Base-by-base conservation (phyloP, 1,140 invertebrate species). In the Nasonia longicornis region DNA sequence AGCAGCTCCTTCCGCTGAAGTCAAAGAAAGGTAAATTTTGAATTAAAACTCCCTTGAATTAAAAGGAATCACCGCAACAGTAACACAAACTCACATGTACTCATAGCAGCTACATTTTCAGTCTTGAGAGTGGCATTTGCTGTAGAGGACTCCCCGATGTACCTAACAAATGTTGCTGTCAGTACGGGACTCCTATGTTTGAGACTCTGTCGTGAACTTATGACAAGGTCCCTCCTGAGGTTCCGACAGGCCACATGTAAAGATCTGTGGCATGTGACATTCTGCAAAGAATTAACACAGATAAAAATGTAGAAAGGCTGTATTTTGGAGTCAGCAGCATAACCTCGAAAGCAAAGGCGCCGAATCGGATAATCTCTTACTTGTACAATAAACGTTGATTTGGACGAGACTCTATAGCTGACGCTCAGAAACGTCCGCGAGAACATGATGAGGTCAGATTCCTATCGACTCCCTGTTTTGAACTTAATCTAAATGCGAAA, bases 401-500 rank as follows among this genome's bases (percentile, higher is more conserved):
- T 79, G 14, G 77, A 2, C 8, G 66, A 70, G 6, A 76, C 14
- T n/a, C 63, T 35, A 48, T n/a, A 63, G 12, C 22, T 69, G n/a
- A 82, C 38, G 26, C 20, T 75, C 10, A 79, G 6, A 3, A 79
- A 69, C 11, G 52, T 69, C 35, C 77, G 42, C 1, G 70, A 63
- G 16, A 82, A 82, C 81, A 82, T 82, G 6, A 29, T 77, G 31
- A 26, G 58, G 11, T 20, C 12, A 16, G n/a, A 20, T 70, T 70
- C 11, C 31, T 70, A 4, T 71, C 14, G 52, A 14, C 7, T 58
- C 14, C 16, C 14, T 22, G 2, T 58, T 78, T 71, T 73, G 2
- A 48, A 73, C 38, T 52, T 73, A 48, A 45, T 14, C 66, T 67
- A 29, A 31, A 2, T 11, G 1, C 2, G 11, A 45, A 48, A 45